Evolutionary conservation across 2,113 vertebrate species (phyloP).

Genomic region (Pimephales promelas): DNA sequence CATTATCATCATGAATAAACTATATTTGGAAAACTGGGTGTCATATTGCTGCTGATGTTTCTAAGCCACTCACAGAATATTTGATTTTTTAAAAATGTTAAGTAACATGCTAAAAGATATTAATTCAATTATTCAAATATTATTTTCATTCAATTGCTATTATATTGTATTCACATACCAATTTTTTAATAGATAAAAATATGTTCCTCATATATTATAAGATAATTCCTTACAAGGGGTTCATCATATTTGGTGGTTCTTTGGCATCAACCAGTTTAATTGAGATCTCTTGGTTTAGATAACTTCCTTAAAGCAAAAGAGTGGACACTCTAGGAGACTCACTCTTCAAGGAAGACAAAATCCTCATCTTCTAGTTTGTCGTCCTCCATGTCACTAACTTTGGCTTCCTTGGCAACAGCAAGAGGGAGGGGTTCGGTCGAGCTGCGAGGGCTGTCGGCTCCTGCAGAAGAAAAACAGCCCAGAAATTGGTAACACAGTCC

Average conservation of each 20-base stretch:
- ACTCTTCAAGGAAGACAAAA: conserved; percentile 83
- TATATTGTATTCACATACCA: no score
- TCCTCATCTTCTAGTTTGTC: conserved; percentile 93
- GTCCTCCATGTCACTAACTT: conserved; percentile 90
- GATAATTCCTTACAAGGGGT: no score
- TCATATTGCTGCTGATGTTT: background rate
- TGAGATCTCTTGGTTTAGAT: background rate
- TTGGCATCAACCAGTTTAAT: background rate
- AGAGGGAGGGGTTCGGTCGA: conserved; percentile 80
- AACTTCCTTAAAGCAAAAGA: background rate
- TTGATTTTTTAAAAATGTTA: background rate
- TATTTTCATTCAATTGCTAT: background rate
- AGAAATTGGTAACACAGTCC: no score
- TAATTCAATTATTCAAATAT: background rate
- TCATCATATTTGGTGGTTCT: no score
- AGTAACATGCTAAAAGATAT: background rate
- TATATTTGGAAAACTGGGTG: background rate
- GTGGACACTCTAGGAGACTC: conserved; percentile 67
- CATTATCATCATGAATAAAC: background rate
- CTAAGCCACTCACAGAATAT: background rate
- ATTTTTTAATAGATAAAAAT: background rate
- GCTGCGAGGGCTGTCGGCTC: conserved; percentile 82
- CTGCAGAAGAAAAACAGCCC: conserved; percentile 63
- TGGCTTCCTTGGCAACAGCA: conserved; percentile 93
- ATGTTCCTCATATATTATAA: no score